Base-by-base conservation (phyloP, 2,888 invertebrate genomes). In the Baccha elongata region DNA sequence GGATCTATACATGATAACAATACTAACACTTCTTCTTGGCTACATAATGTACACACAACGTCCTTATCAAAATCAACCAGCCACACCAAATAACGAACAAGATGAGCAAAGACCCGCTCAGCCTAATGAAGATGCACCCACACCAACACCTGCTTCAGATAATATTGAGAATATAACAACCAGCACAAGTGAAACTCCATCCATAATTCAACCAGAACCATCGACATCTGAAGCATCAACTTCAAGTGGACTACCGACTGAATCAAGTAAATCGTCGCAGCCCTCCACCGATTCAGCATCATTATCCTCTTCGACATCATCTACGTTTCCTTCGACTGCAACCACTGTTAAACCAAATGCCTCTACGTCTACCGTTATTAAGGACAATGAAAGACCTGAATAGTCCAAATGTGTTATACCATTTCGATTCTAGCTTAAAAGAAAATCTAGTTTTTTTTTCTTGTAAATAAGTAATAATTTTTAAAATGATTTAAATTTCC, bases 1-100 rank as follows among this genome's bases (percentile, higher is more conserved):
- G 99, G 99, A 99, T 91, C 92, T 98, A 64, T 98, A 97, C 91
- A 92, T 98, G 87, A 96, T 98, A 86, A 96, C 96, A 19, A 91
- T 94, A 50, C 92, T 98, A 26, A 94, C 96, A 5, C 94, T 96
- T 11, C 91, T 97, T n/a, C 92, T 99, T 53, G 97, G 96, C 26
- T 92, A 95, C 11, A 93, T 98, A 58, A 93, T 97, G 85, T 96
- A 96, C 90, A 94, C 96, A 86, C 92, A 97, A 72, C 92, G 96
- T 86, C 94, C 94, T 4, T 91, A 87, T 64, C 89, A 88, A 74
- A 86, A 87, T 23, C 88, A 79, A 53, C 85, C 88, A 40, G 50
- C 48, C 7, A 13, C 69, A 42, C 52, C 76, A 40, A 78, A 84
- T 53, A 79, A 85, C 13, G 76, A 74, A 11, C 42, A 50, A 8